These are phyloP conservation scores for Camponotus fellah DNA, from an alignment of 2,888 invertebrate species.

Conservation along the genomic window DNA sequence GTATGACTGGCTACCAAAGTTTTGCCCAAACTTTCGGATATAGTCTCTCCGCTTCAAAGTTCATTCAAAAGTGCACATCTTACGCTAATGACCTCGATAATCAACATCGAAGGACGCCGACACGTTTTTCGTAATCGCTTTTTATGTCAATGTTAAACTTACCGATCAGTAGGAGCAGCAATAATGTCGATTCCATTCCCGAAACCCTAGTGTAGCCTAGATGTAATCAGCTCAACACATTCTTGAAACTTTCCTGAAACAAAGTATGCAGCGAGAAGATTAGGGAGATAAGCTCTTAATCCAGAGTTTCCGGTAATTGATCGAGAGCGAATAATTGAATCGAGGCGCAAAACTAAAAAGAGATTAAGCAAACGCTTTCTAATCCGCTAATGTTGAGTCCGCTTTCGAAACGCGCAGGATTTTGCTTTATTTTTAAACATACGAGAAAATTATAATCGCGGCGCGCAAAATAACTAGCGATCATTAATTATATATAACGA, in stretches of 20 bases:
- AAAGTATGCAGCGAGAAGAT: slow-evolving; percentile 35
- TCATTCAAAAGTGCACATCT: slow-evolving; percentile 20
- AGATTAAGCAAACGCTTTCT: background rate
- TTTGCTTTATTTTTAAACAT: background rate
- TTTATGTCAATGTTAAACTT: slow-evolving; percentile 65
- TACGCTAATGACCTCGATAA: slow-evolving; percentile 17
- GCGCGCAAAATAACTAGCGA: too few species aligned
- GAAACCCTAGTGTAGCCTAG: slow-evolving; percentile 76
- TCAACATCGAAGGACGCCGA: background rate
- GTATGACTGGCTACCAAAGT: slow-evolving; percentile 42
- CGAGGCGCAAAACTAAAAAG: background rate
- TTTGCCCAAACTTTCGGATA: slow-evolving; percentile 30
- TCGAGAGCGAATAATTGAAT: background rate
- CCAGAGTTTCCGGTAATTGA: background rate
- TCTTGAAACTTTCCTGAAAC: slow-evolving; percentile 81
- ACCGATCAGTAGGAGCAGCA: slow-evolving; percentile 83
- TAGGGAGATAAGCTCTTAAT: slow-evolving; percentile 9
- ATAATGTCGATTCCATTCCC: slow-evolving; percentile 83
- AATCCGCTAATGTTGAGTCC: background rate
- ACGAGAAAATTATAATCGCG: background rate
- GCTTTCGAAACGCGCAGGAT: background rate
- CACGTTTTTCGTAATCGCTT: background rate
- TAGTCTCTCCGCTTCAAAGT: background rate
- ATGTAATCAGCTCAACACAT: slow-evolving; percentile 81
- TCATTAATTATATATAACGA: background rate